Base-by-base conservation (phyloP, 1,140 invertebrate genomes). In the Apocrypta bakeri region DNA sequence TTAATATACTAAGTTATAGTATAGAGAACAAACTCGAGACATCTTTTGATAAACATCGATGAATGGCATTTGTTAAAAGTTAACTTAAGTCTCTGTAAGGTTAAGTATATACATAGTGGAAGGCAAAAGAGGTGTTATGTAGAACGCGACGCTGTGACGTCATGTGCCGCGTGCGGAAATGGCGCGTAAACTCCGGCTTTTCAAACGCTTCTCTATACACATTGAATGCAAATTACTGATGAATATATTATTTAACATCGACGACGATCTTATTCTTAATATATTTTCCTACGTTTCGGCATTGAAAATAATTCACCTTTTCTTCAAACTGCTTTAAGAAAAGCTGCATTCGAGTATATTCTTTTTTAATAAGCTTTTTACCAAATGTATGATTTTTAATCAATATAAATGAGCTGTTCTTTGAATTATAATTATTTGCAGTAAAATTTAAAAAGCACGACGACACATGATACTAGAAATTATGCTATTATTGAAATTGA, bases 111-210 rank as follows among this genome's bases (percentile, higher is more conserved):
- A 29, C 11, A 9, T 17, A 27, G 37, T 40, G 25, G 6, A 68
- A 0, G 27, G 64, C 31, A 48, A 17, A n/a, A n/a, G n/a, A n/a
- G n/a, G n/a, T n/a, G n/a, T n/a, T n/a, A n/a, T n/a, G n/a, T n/a
- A n/a, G n/a, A n/a, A n/a, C n/a, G n/a, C 48, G 21, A n/a, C 48
- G 48, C 48, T n/a, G n/a, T 66, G 37, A 75, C 37, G 61, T 81
- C 25, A 68, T n/a, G n/a, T n/a, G n/a, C n/a, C n/a, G n/a, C n/a
- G n/a, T 66, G 12, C 61, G 37, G 33, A 68, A 81, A 68, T 33
- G 61, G 72, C 71, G 71, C 61, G 33, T 29, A 37, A 48, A 25
- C 25, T 17, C 24, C 48, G n/a, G 1, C 21, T 73, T 81, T 81
- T 81, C 61, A 56, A 81, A 81, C 48, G 31, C 27, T 37, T n/a